Percentiles rank a stretch among this genome's conserved stretches.
Conservation (phyloP, 2,888 invertebrate genomes). For the Limulus polyphemus region DNA sequence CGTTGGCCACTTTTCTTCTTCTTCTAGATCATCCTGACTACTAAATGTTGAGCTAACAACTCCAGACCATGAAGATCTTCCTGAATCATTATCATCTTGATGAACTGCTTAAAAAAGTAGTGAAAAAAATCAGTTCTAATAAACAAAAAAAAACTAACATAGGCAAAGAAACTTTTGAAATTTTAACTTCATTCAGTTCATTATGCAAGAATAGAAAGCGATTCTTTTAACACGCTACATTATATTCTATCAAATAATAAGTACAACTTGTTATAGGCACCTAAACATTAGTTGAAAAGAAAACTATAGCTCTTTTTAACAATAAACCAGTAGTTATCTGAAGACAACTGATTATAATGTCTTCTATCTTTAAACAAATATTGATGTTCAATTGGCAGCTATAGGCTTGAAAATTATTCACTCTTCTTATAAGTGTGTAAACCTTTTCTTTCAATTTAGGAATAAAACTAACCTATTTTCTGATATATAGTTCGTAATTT, state of each 20-base stretch:
- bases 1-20: conserved; percentile 50
- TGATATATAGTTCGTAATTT: conserved; percentile 21
- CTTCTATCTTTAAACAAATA: neutral
- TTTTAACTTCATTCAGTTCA: too few species aligned
- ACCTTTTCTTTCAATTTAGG: neutral
- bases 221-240: too few species aligned
- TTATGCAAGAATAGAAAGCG: too few species aligned
- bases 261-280: too few species aligned
- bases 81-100: conserved; percentile 48
- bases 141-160: too few species aligned
- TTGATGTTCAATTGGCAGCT: neutral
- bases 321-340: too few species aligned
- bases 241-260: too few species aligned
- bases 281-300: too few species aligned
- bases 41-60: conserved; percentile 42
- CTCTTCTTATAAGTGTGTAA: neutral
- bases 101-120: neutral
- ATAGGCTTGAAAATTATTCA: neutral
- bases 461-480: conserved; percentile 23
- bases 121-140: neutral
- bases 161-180: too few species aligned
- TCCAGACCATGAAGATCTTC: conserved; percentile 44
- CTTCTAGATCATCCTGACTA: conserved; percentile 8
- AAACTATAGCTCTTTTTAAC: too few species aligned
- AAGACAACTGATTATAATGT: neutral